Evolutionary conservation across 2,888 invertebrate species (phyloP).

Genomic region (Gari tellinella): DNA sequence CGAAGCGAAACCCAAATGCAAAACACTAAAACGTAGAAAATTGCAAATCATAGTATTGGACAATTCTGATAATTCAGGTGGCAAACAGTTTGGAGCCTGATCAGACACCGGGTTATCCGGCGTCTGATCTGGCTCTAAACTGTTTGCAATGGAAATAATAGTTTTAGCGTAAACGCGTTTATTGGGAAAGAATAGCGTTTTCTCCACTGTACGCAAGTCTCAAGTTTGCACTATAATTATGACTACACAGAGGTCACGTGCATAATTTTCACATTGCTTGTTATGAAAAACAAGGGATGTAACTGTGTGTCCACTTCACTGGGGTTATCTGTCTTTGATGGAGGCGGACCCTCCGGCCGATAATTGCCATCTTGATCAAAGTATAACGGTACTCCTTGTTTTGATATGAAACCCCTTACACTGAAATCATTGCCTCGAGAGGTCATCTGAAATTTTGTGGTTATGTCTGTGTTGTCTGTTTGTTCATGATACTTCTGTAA

Average conservation of each 20-base stretch:
- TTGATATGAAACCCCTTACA: slow-evolving; percentile 54
- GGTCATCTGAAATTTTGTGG: slow-evolving; percentile 60
- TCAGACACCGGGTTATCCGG: too few species aligned
- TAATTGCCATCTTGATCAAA: slow-evolving; percentile 59
- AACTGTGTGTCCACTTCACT: slow-evolving; percentile 17
- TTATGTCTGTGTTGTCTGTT: slow-evolving; percentile 53
- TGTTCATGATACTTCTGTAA: slow-evolving; percentile 48
- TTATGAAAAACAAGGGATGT: slow-evolving; percentile 56
- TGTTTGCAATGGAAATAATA: too few species aligned
- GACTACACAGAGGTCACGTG: slow-evolving; percentile 54
- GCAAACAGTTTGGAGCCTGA: too few species aligned
- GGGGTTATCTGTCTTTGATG: background rate
- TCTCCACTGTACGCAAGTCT: too few species aligned
- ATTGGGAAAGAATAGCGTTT: too few species aligned
- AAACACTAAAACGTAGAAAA: too few species aligned
- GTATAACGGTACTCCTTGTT: slow-evolving; percentile 54
- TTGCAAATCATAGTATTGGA: too few species aligned
- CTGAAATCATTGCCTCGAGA: slow-evolving; percentile 39
- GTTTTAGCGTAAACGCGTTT: too few species aligned
- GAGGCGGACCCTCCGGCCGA: slow-evolving; percentile 52
- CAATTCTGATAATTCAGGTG: too few species aligned
- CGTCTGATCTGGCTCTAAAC: too few species aligned
- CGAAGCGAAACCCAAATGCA: too few species aligned
- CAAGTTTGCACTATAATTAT: too few species aligned
- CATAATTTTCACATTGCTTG: slow-evolving; percentile 46